Percentiles rank a stretch among this genome's conserved stretches.
Evolutionary conservation across 2,888 invertebrate species (phyloP).

Genomic region (Apamea epomidion): DNA sequence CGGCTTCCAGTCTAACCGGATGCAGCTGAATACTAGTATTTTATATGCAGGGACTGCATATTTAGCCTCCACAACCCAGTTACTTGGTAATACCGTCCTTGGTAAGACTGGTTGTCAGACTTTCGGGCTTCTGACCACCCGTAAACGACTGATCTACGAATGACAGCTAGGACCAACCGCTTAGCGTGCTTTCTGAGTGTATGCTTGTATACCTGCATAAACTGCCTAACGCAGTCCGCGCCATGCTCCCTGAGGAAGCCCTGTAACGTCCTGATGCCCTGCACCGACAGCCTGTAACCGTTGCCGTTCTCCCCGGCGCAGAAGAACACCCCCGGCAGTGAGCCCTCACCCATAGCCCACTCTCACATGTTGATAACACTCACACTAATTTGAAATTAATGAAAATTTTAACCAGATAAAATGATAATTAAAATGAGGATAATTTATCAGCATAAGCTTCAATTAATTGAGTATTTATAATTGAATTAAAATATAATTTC

Average conservation of each 20-base stretch:
- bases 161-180: neutral
- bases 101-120: neutral
- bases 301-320: slow-evolving; percentile 86
- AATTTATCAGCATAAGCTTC: slow-evolving; percentile 5
- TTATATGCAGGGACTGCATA: neutral
- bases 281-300: slow-evolving; percentile 91
- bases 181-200: neutral
- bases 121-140: neutral
- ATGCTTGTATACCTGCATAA: slow-evolving; percentile 90
- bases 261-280: slow-evolving; percentile 91
- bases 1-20: neutral
- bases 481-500: neutral
- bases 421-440: slow-evolving; percentile 9
- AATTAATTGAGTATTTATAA: neutral
- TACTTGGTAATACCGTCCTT: neutral
- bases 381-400: slow-evolving; percentile 11
- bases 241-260: slow-evolving; percentile 92
- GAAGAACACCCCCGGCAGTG: slow-evolving; percentile 81
- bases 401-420: neutral
- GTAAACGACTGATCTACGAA: neutral
- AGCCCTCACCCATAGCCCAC: slow-evolving; percentile 80
- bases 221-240: slow-evolving; percentile 92
- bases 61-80: neutral
- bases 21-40: neutral
- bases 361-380: slow-evolving; percentile 65